Percentiles rank a stretch among this genome's conserved stretches.
phyloP scores from a whole-genome alignment of 1,140 invertebrate genomes.

The Choristoneura fumiferana region DNA sequence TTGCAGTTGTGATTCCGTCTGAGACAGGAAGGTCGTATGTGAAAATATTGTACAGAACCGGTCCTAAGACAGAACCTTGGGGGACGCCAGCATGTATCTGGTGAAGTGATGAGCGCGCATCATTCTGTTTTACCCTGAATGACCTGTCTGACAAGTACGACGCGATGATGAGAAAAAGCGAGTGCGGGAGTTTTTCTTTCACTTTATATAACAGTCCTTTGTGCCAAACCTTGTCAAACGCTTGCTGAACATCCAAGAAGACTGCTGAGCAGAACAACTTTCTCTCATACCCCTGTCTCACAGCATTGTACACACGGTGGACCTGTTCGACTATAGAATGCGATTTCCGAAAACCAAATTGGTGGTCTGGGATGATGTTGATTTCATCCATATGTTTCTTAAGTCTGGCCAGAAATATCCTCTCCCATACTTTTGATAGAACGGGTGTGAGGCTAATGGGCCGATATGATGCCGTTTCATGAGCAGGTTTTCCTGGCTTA shows the following conservation, averaged over 20 bases:
- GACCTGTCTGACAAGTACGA: not conserved
- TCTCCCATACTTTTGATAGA: slow-evolving; percentile 12
- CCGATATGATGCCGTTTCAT: not conserved
- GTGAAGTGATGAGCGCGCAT: too few species aligned
- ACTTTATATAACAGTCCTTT: not conserved
- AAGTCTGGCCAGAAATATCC: not conserved
- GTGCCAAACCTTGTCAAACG: not conserved
- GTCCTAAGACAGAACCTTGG: too few species aligned
- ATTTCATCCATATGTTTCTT: not conserved
- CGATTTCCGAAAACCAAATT: not conserved
- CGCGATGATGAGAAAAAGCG: not conserved
- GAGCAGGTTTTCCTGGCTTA: not conserved
- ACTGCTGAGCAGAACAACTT: not conserved
- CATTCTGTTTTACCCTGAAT: not conserved
- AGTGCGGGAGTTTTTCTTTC: too few species aligned
- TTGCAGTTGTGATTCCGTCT: too few species aligned
- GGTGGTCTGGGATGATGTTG: not conserved
- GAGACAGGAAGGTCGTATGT: too few species aligned
- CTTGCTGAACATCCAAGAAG: not conserved
- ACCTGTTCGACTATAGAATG: not conserved
- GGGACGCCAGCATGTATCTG: too few species aligned
- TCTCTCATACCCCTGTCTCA: not conserved
- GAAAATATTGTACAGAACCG: too few species aligned
- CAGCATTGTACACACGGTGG: not conserved
- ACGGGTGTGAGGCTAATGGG: too few species aligned